Evolutionary conservation across 2,888 invertebrate species (phyloP).

Genomic region (Diarsia mendica): DNA sequence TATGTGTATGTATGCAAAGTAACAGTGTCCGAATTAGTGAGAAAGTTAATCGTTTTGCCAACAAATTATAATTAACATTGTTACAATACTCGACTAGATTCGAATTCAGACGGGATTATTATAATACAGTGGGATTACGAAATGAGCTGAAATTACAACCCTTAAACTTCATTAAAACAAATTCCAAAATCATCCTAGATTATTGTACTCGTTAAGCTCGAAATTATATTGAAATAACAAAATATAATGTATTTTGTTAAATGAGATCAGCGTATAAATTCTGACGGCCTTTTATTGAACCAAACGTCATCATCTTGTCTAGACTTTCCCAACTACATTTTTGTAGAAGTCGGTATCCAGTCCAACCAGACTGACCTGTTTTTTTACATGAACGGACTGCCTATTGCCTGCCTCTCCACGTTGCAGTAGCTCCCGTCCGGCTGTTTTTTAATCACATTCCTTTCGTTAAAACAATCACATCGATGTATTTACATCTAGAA

Average conservation of each 20-base stretch:
- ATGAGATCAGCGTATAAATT: neutral
- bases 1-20: neutral
- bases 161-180: conserved; percentile 31
- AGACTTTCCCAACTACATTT: neutral
- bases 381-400: neutral
- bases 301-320: neutral
- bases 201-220: conserved; percentile 15
- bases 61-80: neutral
- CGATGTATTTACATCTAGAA: conserved; percentile 8
- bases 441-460: neutral
- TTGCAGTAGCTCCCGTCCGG: neutral
- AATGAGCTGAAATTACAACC: neutral
- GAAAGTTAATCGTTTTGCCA: neutral
- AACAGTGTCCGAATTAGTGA: neutral
- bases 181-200: conserved; percentile 16
- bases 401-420: neutral
- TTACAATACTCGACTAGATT: neutral
- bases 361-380: neutral
- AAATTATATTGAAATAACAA: conserved; percentile 12
- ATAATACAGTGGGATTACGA: neutral
- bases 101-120: neutral
- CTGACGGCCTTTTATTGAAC: neutral
- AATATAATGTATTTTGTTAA: neutral
- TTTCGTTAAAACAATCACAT: conserved; percentile 9
- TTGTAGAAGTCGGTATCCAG: neutral